Evolutionary conservation across 2,797 vertebrate species (phyloP).

Genomic region (Podarcis siculus): DNA sequence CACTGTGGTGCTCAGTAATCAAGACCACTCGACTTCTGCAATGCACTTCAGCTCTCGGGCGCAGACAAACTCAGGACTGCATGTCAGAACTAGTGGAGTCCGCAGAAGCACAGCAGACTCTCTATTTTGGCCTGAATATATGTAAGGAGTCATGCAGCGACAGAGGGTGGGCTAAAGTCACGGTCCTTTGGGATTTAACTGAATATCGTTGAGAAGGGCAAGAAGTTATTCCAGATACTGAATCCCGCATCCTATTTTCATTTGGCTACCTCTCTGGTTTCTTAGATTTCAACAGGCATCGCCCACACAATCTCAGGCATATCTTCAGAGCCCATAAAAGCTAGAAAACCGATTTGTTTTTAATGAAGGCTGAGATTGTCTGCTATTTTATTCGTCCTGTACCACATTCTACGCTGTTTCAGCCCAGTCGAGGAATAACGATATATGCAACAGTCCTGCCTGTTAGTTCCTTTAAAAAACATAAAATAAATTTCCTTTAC

Average conservation of each 20-base stretch:
- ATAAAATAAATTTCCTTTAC: no score
- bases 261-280: no score
- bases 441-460: not conserved
- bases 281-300: no score
- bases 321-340: no score
- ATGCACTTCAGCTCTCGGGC: not conserved
- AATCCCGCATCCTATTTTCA: not conserved
- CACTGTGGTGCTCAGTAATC: not conserved
- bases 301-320: no score
- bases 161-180: no score
- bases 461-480: no score
- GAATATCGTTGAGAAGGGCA: not conserved
- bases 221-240: not conserved
- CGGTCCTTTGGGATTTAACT: no score
- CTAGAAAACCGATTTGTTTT: not conserved
- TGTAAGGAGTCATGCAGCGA: no score
- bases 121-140: no score
- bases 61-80: not conserved
- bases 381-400: not conserved
- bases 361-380: not conserved
- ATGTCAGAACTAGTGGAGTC: not conserved
- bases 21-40: not conserved
- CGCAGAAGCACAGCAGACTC: no score
- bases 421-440: not conserved
- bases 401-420: not conserved